Conservation (phyloP, 2,113 vertebrate species). For the Cheilinus undulatus region DNA sequence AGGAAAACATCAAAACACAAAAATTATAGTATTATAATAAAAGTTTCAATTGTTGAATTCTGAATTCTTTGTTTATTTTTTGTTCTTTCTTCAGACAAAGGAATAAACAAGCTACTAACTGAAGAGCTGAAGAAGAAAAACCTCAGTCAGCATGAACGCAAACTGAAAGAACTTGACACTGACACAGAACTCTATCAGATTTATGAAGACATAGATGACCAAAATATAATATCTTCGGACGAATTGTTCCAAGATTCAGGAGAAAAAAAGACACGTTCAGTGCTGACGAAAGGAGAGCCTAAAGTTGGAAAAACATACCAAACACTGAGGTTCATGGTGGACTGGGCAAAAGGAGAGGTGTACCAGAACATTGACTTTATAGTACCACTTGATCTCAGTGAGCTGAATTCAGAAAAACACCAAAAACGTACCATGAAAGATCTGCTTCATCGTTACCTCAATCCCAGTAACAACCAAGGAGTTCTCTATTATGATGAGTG, state of each 20-base stretch:
- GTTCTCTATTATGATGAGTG: accelerated
- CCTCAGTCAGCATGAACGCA: neutral
- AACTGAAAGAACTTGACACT: neutral
- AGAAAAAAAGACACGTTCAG: neutral
- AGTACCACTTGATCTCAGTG: neutral
- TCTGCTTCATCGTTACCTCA: neutral
- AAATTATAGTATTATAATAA: no score
- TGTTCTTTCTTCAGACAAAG: neutral
- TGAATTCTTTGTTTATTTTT: neutral
- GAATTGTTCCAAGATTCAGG: neutral
- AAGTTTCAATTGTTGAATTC: no score
- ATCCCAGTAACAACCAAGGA: accelerated
- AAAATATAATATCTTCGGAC: no score
- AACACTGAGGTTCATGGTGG: neutral
- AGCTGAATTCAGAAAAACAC: neutral
- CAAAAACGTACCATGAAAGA: constrained; percentile 18
- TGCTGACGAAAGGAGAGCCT: constrained; percentile 26
- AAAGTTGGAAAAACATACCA: constrained; percentile 49
- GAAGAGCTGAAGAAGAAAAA: neutral
- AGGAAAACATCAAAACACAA: no score
- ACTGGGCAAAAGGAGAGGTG: neutral
- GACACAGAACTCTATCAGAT: constrained; percentile 7
- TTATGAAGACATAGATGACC: neutral
- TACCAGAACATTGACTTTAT: constrained; percentile 6
- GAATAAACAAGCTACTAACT: neutral